Evolutionary conservation across 2,888 invertebrate species (phyloP), one percentile per base, ranked within the genome.

Genomic region (Caenorhabditis imperialis): DNA sequence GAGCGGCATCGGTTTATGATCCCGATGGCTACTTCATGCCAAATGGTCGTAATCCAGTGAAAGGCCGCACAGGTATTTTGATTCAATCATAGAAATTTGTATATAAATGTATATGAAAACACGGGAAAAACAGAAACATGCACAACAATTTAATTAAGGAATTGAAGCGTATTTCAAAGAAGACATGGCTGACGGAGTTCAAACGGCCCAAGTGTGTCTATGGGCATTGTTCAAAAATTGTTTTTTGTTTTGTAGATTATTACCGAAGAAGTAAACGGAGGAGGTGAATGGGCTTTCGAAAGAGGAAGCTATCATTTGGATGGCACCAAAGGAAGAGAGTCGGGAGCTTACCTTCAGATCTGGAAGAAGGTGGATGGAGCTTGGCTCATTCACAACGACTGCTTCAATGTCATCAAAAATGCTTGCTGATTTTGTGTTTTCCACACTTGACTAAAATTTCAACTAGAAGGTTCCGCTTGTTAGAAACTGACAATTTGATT

Each of bases 371-470:
- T 88, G 35, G 85, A 85, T 58, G 86, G 87, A 10, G 78, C 72
- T 27, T 88, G 88, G 88, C 79, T 86, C 45, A 86, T 88, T 55
- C 88, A 88, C 74, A 87, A 85, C 74, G 88, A 88, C 73, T 88
- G 88, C 73, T 88, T 88, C 86, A 88, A 88, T 63, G 86, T 88
- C 61, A 86, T 88, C 74, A 82, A 86, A 47, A 81, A 86, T 7
- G 88, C 86, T 35, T 74, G 70, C 51, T 71, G 48, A 54, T n/a
- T n/a, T n/a, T n/a, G n/a, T n/a, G n/a, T n/a, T n/a, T n/a, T n/a
- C n/a, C n/a, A n/a, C n/a, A n/a, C n/a, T n/a, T n/a, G n/a, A n/a
- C n/a, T n/a, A n/a, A n/a, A n/a, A n/a, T n/a, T n/a, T n/a, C n/a
- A n/a, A n/a, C n/a, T n/a, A n/a, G n/a, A n/a, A n/a, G n/a, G n/a